A percentile compares a stretch with the other conserved stretches of the same genome.
Evolutionary conservation across 2,888 invertebrate species (phyloP).

Genomic region (Ectemnius lituratus): DNA sequence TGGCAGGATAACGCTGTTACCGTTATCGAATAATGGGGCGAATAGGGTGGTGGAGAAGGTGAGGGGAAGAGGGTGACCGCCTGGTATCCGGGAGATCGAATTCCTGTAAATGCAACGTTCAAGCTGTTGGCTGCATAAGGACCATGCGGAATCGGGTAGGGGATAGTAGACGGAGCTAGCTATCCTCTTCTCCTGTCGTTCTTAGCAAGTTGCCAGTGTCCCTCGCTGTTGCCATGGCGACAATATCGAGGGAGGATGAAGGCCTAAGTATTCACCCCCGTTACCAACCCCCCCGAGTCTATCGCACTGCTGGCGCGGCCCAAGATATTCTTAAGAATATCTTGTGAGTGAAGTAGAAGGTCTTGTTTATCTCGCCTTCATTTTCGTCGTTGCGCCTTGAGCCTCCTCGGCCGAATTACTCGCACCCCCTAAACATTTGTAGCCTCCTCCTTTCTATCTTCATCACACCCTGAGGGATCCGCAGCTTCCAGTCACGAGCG

Average conservation of each 20-base stretch:
- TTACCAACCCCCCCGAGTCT: slow-evolving; percentile 9
- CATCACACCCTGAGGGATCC: neutral
- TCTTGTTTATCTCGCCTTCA: slow-evolving; percentile 15
- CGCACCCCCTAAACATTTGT: slow-evolving; percentile 9
- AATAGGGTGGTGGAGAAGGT: neutral
- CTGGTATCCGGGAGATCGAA: slow-evolving; percentile 35
- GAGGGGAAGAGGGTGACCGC: too few relatives aligned
- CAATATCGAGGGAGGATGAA: slow-evolving; percentile 29
- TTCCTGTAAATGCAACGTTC: slow-evolving; percentile 34
- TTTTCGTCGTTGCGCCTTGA: neutral
- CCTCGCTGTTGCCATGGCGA: slow-evolving; percentile 51
- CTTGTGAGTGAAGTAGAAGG: slow-evolving; percentile 27
- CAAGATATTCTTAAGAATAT: slow-evolving; percentile 40
- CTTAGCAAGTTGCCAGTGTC: slow-evolving; percentile 19
- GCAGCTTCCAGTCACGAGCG: neutral
- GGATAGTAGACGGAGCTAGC: slow-evolving; percentile 15
- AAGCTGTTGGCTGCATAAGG: too few relatives aligned
- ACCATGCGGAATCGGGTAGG: too few relatives aligned
- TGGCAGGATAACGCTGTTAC: slow-evolving; percentile 39
- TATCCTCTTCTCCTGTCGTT: slow-evolving; percentile 35
- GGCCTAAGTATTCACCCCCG: slow-evolving; percentile 27
- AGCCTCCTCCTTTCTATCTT: neutral
- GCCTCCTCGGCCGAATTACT: neutral
- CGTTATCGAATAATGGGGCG: slow-evolving; percentile 31
- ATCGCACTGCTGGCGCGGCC: neutral